Evolutionary conservation across 2,888 invertebrate species (phyloP).

Genomic region (Phragmatobia fuliginosa): DNA sequence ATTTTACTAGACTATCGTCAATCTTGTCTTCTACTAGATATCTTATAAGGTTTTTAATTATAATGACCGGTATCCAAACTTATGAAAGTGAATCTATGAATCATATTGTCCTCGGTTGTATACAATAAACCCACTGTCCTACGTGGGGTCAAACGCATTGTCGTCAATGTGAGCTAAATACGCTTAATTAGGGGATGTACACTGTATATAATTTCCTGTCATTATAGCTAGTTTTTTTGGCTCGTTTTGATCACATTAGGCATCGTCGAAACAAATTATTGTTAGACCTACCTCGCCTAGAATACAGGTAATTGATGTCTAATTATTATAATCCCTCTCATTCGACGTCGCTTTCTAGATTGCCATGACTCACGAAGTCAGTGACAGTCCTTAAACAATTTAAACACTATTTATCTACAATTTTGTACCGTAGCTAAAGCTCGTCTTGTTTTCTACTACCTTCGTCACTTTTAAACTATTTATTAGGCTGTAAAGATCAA

Average conservation of each 20-base stretch:
- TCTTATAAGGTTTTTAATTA: neutral
- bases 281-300: constrained; percentile 6
- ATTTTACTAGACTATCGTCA: neutral
- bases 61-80: neutral
- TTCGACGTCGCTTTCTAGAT: neutral
- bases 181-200: constrained; percentile 67
- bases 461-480: neutral
- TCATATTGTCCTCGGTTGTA: constrained; percentile 48
- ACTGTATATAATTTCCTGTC: constrained; percentile 56
- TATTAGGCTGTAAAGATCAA: constrained; percentile 8
- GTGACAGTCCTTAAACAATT: neutral
- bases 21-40: neutral
- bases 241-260: constrained; percentile 23
- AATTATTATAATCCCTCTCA: neutral
- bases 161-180: constrained; percentile 66
- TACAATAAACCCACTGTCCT: constrained; percentile 55
- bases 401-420: neutral
- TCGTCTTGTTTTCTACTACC: neutral
- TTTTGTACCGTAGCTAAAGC: neutral
- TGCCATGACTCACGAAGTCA: neutral
- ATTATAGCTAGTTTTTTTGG: constrained; percentile 40
- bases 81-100: constrained; percentile 38
- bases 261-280: constrained; percentile 22
- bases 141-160: constrained; percentile 63
- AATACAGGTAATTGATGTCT: constrained; percentile 6